These are phyloP conservation scores for Dysmachus trigonus DNA, from an alignment of 2,888 invertebrate species.

Conservation along the genomic window DNA sequence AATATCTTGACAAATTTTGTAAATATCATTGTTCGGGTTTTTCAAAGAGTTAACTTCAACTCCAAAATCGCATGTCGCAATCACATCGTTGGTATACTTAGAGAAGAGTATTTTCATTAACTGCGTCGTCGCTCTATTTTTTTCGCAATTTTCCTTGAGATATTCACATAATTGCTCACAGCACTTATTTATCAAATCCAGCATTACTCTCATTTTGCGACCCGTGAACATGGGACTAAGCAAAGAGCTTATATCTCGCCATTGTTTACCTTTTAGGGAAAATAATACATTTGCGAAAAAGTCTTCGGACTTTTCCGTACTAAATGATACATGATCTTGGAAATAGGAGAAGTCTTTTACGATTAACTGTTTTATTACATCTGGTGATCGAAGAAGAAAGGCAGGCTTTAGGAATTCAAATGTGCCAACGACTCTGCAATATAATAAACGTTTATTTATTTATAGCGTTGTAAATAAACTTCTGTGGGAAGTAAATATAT, in stretches of 20 bases:
- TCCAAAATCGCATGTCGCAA: slow-evolving; percentile 65
- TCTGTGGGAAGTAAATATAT: too few relatives aligned
- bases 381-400: slow-evolving; percentile 67
- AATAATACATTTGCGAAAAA: slow-evolving; percentile 61
- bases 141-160: slow-evolving; percentile 41
- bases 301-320: slow-evolving; percentile 62
- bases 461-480: too few relatives aligned
- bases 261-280: slow-evolving; percentile 53
- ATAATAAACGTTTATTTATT: neutral
- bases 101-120: slow-evolving; percentile 60
- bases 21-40: slow-evolving; percentile 68
- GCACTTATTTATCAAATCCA: slow-evolving; percentile 56
- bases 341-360: slow-evolving; percentile 71
- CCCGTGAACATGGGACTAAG: slow-evolving; percentile 66
- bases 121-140: neutral
- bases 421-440: slow-evolving; percentile 64
- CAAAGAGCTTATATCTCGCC: slow-evolving; percentile 63
- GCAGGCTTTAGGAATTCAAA: slow-evolving; percentile 64
- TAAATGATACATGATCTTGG: slow-evolving; percentile 58
- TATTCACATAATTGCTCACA: slow-evolving; percentile 56
- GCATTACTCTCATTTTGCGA: slow-evolving; percentile 33
- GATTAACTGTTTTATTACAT: slow-evolving; percentile 67
- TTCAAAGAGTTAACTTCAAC: slow-evolving; percentile 67
- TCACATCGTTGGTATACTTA: slow-evolving; percentile 63
- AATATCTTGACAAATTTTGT: slow-evolving; percentile 64